These are phyloP conservation scores for Strix aluco DNA, from an alignment of 2,113 vertebrate genomes.

Conservation along the genomic window DNA sequence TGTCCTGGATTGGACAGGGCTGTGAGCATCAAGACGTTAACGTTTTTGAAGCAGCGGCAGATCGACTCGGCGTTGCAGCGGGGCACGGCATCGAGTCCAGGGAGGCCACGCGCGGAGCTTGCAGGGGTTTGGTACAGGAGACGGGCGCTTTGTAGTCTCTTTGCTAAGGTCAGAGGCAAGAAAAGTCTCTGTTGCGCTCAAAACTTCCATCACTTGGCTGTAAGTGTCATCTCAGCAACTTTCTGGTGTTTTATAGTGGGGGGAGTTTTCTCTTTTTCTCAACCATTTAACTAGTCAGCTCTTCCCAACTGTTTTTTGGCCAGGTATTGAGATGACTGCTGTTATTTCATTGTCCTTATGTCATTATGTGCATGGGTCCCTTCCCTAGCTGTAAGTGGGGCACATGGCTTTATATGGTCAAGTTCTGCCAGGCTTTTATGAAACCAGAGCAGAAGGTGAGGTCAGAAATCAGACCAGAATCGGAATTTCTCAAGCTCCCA, in stretches of 20 bases:
- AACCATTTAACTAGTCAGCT: neutral
- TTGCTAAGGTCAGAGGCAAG: neutral
- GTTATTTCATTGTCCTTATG: neutral
- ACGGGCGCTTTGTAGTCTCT: neutral
- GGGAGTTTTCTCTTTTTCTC: neutral
- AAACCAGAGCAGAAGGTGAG: neutral
- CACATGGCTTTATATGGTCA: neutral
- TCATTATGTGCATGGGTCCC: neutral
- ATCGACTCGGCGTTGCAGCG: neutral
- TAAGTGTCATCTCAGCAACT: neutral
- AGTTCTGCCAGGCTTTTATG: neutral
- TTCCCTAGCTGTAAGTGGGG: neutral
- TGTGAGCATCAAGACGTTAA: neutral
- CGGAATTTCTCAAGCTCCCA: neutral
- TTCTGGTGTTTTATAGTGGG: neutral
- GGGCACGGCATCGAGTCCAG: fast-evolving
- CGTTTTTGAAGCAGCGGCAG: neutral
- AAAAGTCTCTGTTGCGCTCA: fast-evolving
- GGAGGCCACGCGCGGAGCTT: neutral
- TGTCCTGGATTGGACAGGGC: conserved; percentile 13
- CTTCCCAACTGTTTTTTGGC: neutral
- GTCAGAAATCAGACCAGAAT: neutral
- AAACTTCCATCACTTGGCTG: neutral
- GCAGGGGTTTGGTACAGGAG: neutral
- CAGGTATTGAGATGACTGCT: neutral